These are phyloP conservation scores for Rhyacichthys aspro DNA, from an alignment of 2,797 vertebrate genomes.

Conservation along the genomic window DNA sequence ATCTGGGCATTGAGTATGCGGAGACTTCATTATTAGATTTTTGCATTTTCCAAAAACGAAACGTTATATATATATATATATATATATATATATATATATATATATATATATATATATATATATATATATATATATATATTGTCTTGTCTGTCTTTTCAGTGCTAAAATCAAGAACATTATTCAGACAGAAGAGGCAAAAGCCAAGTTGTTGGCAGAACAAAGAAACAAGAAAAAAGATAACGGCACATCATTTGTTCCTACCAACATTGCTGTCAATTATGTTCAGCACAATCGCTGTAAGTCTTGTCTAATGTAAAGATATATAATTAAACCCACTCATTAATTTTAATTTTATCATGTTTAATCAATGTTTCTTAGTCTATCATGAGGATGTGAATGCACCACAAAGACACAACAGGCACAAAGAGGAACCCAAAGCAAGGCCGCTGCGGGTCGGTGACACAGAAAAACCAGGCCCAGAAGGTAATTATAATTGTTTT, in stretches of 20 bases:
- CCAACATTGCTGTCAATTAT: conserved; percentile 97
- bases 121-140: no score
- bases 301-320: conserved; percentile 50
- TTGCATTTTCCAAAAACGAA: not conserved
- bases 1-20: conserved; percentile 94
- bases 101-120: no score
- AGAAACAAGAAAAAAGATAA: conserved; percentile 98
- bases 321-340: no score
- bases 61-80: no score
- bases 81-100: no score
- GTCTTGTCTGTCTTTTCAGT: conserved; percentile 78
- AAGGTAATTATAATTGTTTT: conserved; percentile 73
- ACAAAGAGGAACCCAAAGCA: conserved; percentile 93
- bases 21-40: not conserved
- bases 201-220: conserved; percentile 92
- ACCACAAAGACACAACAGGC: conserved; percentile 90
- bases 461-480: conserved; percentile 93
- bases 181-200: conserved; percentile 95
- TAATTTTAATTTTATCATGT: conserved; percentile 9
- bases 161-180: conserved; percentile 99
- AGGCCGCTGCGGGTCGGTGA: conserved; percentile 93
- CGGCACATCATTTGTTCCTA: conserved; percentile 96
- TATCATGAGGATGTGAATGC: conserved; percentile 94
- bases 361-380: conserved; percentile 78
- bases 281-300: conserved; percentile 98